A percentile compares a stretch with the other conserved stretches of the same genome.
Evolutionary conservation across 2,113 vertebrate genomes (phyloP).

Genomic region (Aldabrachelys gigantea): DNA sequence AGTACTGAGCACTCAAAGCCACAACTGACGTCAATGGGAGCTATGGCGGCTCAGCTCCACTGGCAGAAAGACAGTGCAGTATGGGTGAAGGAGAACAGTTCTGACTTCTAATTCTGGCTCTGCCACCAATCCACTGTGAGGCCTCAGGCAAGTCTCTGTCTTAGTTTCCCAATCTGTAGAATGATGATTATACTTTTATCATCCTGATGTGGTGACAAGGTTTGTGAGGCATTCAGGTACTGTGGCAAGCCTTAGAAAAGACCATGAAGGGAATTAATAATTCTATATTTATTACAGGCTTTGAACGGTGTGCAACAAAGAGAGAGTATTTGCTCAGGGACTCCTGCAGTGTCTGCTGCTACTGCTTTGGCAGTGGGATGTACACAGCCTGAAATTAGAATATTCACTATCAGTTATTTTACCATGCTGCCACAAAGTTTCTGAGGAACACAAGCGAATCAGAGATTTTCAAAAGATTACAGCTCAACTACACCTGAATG

Average conservation of each 20-base stretch:
- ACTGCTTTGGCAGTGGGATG: neutral
- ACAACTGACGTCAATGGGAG: neutral
- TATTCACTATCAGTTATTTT: neutral
- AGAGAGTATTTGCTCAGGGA: neutral
- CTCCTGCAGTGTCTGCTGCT: neutral
- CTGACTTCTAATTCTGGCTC: neutral
- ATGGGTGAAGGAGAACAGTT: neutral
- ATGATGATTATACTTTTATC: neutral
- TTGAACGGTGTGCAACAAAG: neutral
- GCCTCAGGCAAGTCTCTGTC: accelerated
- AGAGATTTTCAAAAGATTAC: neutral
- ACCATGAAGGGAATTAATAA: neutral
- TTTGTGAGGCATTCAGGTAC: neutral
- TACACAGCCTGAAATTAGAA: neutral
- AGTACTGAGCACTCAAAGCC: neutral
- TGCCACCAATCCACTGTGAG: neutral
- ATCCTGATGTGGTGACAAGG: neutral
- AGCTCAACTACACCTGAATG: neutral
- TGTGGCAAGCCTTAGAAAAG: neutral
- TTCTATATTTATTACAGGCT: neutral
- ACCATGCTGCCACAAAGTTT: neutral
- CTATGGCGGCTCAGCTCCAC: accelerated
- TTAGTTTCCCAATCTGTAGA: neutral
- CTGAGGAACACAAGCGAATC: neutral
- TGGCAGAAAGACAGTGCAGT: neutral